Conservation (phyloP, 2,113 vertebrate genomes). For the Mus pahari region DNA sequence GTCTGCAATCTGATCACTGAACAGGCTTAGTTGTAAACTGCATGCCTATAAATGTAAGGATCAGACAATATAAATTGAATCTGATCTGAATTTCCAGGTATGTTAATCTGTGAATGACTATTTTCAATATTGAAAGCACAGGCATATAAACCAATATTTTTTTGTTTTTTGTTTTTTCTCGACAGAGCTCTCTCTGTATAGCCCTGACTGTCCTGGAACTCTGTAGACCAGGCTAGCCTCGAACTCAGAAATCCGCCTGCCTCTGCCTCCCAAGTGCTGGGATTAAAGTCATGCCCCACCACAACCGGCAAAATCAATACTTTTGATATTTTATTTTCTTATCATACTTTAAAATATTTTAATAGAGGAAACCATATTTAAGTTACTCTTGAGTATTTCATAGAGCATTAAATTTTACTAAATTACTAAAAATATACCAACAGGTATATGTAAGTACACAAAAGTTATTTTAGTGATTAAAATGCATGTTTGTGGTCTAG, state of each 20-base stretch:
- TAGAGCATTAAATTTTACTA: conserved; percentile 22
- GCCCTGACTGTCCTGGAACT: no score
- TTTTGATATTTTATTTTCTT: conserved; percentile 36
- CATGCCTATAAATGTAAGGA: conserved; percentile 25
- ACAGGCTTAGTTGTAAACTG: neutral
- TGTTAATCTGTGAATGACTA: neutral
- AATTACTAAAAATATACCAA: conserved; percentile 26
- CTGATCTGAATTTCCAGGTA: neutral
- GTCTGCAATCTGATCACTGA: neutral
- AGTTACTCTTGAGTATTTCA: conserved; percentile 48
- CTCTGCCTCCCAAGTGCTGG: no score
- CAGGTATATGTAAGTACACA: conserved; percentile 38
- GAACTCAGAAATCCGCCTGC: no score
- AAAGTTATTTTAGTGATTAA: conserved; percentile 58
- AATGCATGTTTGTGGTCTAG: neutral
- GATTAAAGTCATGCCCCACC: no score
- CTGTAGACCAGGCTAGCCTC: no score
- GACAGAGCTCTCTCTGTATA: no score
- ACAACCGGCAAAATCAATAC: conserved; percentile 7
- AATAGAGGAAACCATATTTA: neutral
- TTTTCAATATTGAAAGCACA: conserved; percentile 39
- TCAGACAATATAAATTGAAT: conserved; percentile 31
- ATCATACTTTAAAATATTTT: conserved; percentile 27
- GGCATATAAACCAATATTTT: no score
- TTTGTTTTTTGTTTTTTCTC: no score